phyloP scores from a whole-genome alignment of 1,140 invertebrate species.

The Homalodisca vitripennis region DNA sequence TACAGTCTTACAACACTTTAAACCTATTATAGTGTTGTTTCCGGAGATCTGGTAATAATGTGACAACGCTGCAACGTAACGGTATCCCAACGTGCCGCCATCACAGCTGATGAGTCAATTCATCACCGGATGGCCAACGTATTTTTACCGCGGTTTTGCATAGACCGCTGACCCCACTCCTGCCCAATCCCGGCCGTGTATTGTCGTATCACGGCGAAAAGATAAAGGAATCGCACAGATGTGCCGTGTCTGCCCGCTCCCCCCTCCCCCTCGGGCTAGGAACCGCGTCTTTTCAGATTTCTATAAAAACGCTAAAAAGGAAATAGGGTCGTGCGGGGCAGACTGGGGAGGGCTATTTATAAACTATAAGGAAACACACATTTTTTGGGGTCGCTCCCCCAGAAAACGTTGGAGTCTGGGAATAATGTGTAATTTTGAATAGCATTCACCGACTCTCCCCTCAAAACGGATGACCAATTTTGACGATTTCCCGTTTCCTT shows the following conservation, averaged over 20 bases:
- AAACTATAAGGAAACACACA: conserved; percentile 26
- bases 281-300: conserved; percentile 27
- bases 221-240: conserved; percentile 31
- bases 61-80: conserved; percentile 10
- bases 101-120: background rate
- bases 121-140: background rate
- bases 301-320: conserved; percentile 32
- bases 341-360: conserved; percentile 25
- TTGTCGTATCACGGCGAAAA: conserved; percentile 28
- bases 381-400: conserved; percentile 24
- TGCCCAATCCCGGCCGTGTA: conserved; percentile 5
- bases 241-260: conserved; percentile 9
- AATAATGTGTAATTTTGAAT: conserved; percentile 20
- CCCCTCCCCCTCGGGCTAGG: background rate
- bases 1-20: no score
- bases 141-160: conserved; percentile 19
- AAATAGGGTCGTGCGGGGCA: conserved; percentile 24
- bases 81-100: background rate
- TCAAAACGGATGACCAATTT: conserved; percentile 27
- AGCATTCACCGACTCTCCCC: conserved; percentile 5
- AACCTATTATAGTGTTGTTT: no score
- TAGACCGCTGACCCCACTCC: conserved; percentile 4
- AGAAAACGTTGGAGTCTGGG: conserved; percentile 18
- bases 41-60: background rate
- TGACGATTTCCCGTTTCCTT: background rate